phyloP scores from a whole-genome alignment of 2,797 vertebrate species.

The Philypnodon macrostomus region DNA sequence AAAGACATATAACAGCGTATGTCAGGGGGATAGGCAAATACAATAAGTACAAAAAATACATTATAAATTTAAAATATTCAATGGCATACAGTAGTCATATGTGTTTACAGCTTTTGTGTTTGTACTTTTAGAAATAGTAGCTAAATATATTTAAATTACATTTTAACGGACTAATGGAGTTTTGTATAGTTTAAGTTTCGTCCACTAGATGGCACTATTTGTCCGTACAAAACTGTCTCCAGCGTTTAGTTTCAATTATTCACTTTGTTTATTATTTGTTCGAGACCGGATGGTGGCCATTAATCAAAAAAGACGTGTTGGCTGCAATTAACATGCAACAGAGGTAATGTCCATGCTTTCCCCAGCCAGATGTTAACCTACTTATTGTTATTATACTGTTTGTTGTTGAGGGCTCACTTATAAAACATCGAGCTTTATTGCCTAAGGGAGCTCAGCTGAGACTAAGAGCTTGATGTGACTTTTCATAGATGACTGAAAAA shows the following conservation, averaged over 20 bases:
- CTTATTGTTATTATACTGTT: conserved; percentile 20
- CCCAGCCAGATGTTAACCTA: conserved; percentile 7
- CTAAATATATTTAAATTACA: too few relatives aligned
- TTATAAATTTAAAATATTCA: too few relatives aligned
- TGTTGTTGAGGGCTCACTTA: conserved; percentile 15
- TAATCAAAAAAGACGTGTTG: conserved; percentile 3
- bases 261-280: conserved; percentile 2
- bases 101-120: too few relatives aligned
- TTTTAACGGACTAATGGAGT: too few relatives aligned
- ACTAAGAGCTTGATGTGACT: conserved; percentile 26
- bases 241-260: neutral
- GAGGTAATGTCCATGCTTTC: neutral
- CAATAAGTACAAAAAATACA: too few relatives aligned
- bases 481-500: conserved; percentile 31
- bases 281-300: neutral
- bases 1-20: too few relatives aligned
- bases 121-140: too few relatives aligned
- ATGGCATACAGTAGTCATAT: too few relatives aligned
- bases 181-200: neutral
- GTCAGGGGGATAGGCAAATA: too few relatives aligned
- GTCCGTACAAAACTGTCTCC: conserved; percentile 3
- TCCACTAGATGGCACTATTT: conserved; percentile 52
- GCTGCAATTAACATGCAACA: neutral
- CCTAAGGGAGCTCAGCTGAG: conserved; percentile 10
- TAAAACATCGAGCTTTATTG: conserved; percentile 9